These are phyloP conservation scores for Mastacembelus armatus DNA, from an alignment of 2,797 vertebrate species.

Conservation along the genomic window DNA sequence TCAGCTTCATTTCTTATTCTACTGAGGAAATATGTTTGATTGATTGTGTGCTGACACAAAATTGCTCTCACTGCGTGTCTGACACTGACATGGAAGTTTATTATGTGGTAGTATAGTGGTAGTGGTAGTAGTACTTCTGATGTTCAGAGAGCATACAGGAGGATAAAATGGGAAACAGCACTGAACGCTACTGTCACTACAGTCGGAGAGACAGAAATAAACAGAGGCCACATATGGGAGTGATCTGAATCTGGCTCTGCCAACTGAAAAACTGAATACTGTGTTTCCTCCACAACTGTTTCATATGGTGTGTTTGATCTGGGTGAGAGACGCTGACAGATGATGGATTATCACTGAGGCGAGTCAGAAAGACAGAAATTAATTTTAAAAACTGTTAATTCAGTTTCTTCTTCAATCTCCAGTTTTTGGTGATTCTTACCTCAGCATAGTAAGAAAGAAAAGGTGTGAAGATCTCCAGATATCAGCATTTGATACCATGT, in stretches of 20 bases:
- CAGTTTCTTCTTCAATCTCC: neutral
- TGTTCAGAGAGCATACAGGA: too few species aligned
- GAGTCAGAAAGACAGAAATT: neutral
- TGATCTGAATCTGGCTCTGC: neutral
- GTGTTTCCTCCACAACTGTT: constrained; percentile 35
- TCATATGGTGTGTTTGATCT: constrained; percentile 31
- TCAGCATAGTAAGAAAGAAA: neutral
- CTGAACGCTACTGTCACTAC: neutral
- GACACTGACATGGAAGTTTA: too few species aligned
- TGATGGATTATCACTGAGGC: constrained; percentile 23
- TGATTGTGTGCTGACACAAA: too few species aligned
- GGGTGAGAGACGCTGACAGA: constrained; percentile 20
- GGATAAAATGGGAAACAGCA: neutral
- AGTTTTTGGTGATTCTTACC: too few species aligned
- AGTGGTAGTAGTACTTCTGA: neutral
- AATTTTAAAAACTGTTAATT: neutral
- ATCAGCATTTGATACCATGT: neutral
- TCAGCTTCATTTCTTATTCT: too few species aligned
- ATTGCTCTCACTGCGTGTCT: too few species aligned
- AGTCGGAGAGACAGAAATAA: constrained; percentile 23
- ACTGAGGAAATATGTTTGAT: too few species aligned
- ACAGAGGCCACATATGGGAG: constrained; percentile 21
- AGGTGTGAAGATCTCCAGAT: too few species aligned
- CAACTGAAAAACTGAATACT: constrained; percentile 16
- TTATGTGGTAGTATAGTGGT: too few species aligned